phyloP scores from a whole-genome alignment of 2,113 vertebrate genomes.

The Chaenocephalus aceratus region DNA sequence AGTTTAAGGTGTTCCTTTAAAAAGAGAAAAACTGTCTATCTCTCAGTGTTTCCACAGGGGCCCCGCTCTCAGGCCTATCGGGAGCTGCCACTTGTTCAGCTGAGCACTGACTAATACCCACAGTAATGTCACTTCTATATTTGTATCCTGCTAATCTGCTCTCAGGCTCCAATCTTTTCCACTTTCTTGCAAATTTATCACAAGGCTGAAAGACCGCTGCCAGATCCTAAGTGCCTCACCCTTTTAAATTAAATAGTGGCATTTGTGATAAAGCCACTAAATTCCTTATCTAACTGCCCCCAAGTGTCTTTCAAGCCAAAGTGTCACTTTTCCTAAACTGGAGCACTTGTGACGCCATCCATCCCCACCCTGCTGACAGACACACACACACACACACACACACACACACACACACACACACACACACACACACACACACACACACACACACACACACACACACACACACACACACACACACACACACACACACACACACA shows the following conservation, averaged over 20 bases:
- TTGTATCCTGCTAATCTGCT: conserved; percentile 87
- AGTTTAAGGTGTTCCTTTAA: conserved; percentile 8
- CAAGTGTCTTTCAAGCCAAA: conserved; percentile 95
- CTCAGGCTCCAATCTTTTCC: conserved; percentile 81
- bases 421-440: conserved; percentile 42
- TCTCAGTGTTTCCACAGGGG: conserved; percentile 53
- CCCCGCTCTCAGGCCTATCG: conserved; percentile 79
- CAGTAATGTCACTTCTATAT: conserved; percentile 87
- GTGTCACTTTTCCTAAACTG: conserved; percentile 88
- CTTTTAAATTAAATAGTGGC: conserved; percentile 98
- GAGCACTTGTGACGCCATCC: conserved; percentile 68
- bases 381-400: conserved; percentile 52
- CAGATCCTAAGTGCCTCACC: conserved; percentile 92
- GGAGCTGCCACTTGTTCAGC: conserved; percentile 82
- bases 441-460: conserved; percentile 42
- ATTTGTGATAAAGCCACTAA: conserved; percentile 99
- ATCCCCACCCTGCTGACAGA: conserved; percentile 49
- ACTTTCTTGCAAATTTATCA: conserved; percentile 94
- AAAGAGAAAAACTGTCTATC: conserved; percentile 30
- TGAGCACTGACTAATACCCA: conserved; percentile 85
- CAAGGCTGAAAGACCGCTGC: conserved; percentile 89
- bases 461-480: conserved; percentile 41
- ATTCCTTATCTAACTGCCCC: conserved; percentile 96
- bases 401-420: not conserved
- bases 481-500: conserved; percentile 43